Conservation (phyloP, 2,888 invertebrate genomes). For the Pristionchus mayeri region DNA sequence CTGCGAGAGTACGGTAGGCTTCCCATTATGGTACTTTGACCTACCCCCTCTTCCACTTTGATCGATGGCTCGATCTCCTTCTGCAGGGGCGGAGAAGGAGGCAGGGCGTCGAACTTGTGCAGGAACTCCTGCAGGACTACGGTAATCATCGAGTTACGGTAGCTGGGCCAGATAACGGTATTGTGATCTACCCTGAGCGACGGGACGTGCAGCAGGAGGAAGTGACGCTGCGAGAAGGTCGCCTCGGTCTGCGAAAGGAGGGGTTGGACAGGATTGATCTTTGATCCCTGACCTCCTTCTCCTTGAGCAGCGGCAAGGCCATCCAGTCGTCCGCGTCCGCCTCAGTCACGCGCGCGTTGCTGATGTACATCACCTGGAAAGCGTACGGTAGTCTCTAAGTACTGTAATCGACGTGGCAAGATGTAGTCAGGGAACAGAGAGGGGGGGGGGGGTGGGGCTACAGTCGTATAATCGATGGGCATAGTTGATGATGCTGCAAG, state of each 20-base stretch:
- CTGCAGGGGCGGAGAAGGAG: background rate
- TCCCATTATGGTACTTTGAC: no score
- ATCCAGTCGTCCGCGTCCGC: slow-evolving; percentile 5
- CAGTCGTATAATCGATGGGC: background rate
- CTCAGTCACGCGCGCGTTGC: slow-evolving; percentile 3
- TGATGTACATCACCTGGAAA: background rate
- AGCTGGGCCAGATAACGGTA: background rate
- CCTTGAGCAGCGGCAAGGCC: background rate
- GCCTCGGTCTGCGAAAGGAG: background rate
- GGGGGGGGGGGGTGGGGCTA: no score
- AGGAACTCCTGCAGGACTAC: slow-evolving; percentile 1
- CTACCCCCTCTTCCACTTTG: no score
- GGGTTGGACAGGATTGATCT: background rate
- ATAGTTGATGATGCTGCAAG: background rate
- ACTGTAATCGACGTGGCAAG: background rate
- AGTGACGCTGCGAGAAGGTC: background rate
- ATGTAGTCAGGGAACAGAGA: background rate
- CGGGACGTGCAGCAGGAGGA: slow-evolving; percentile 39
- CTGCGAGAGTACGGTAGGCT: no score
- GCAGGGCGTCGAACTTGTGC: slow-evolving; percentile 17
- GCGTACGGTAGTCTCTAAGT: background rate
- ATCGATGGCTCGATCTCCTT: background rate
- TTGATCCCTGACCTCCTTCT: background rate
- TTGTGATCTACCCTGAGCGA: background rate
- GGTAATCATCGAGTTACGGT: background rate